Conservation (phyloP, 2,797 vertebrate species). For the Capromys pilorides region DNA sequence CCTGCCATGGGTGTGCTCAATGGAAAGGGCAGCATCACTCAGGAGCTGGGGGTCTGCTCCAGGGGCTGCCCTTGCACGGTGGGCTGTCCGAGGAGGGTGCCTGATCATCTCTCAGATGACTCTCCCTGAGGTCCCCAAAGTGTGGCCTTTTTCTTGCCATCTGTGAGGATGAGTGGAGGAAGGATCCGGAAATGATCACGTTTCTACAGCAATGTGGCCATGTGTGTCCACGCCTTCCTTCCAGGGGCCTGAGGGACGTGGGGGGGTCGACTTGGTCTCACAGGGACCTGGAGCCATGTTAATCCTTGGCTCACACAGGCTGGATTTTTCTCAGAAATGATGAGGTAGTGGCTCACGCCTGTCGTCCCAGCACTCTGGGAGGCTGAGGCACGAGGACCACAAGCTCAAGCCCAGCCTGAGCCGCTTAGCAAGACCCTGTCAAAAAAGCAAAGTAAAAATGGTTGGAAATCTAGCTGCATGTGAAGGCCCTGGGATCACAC, state of each 20-base stretch:
- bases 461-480: not conserved
- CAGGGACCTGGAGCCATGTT: not conserved
- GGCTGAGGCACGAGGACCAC: not conserved
- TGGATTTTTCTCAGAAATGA: not conserved
- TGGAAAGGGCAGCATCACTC: not conserved
- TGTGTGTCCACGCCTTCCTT: not conserved
- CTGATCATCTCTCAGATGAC: no score
- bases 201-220: not conserved
- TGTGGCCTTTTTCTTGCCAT: not conserved
- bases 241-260: not conserved
- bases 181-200: not conserved
- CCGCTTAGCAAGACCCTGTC: not conserved
- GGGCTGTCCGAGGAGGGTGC: not conserved
- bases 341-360: not conserved
- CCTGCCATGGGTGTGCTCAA: not conserved
- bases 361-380: not conserved
- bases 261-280: fast-evolving
- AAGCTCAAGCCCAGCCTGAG: not conserved
- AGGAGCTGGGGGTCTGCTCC: not conserved
- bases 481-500: not conserved
- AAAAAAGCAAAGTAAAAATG: not conserved
- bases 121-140: not conserved
- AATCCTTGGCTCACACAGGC: not conserved
- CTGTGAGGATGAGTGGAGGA: not conserved
- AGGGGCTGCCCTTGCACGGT: not conserved